phyloP scores from a whole-genome alignment of 2,888 invertebrate species.

The Drosophila neoperkinsi region DNA sequence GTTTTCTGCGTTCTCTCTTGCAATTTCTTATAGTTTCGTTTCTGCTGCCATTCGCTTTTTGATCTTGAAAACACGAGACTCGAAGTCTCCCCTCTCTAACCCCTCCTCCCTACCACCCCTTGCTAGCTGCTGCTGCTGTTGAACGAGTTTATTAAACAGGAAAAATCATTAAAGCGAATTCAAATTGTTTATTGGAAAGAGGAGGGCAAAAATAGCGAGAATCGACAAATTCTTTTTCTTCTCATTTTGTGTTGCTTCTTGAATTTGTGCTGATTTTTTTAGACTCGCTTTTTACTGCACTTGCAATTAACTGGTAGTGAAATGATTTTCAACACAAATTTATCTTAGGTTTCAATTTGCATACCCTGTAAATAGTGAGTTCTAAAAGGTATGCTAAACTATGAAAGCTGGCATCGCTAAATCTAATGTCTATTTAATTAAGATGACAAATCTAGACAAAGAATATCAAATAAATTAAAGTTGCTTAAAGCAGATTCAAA shows the following conservation, averaged over 20 bases:
- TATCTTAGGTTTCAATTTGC: neutral
- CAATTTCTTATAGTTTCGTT: conserved; percentile 48
- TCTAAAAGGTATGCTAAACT: neutral
- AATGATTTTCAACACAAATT: conserved; percentile 14
- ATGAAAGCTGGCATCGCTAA: too few relatives aligned
- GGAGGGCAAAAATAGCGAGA: conserved; percentile 32
- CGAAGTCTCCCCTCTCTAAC: conserved; percentile 7
- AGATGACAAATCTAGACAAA: neutral
- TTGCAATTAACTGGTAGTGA: conserved; percentile 29
- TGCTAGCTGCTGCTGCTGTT: conserved; percentile 33
- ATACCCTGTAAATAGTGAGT: neutral
- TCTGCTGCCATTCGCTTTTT: conserved; percentile 74
- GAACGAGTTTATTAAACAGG: conserved; percentile 74
- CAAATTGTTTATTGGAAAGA: conserved; percentile 68
- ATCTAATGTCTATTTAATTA: neutral
- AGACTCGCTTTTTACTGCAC: conserved; percentile 23
- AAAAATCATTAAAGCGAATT: conserved; percentile 66
- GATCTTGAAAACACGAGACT: conserved; percentile 66
- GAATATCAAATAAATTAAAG: neutral
- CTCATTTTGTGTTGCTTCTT: neutral
- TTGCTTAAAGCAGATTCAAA: neutral
- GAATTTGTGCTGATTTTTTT: conserved; percentile 29
- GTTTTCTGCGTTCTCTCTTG: conserved; percentile 16
- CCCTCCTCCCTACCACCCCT: neutral
- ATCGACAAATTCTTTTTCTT: conserved; percentile 28